These are phyloP conservation scores for Dusona sp. DNA, from an alignment of 2,888 invertebrate species.

Conservation along the genomic window DNA sequence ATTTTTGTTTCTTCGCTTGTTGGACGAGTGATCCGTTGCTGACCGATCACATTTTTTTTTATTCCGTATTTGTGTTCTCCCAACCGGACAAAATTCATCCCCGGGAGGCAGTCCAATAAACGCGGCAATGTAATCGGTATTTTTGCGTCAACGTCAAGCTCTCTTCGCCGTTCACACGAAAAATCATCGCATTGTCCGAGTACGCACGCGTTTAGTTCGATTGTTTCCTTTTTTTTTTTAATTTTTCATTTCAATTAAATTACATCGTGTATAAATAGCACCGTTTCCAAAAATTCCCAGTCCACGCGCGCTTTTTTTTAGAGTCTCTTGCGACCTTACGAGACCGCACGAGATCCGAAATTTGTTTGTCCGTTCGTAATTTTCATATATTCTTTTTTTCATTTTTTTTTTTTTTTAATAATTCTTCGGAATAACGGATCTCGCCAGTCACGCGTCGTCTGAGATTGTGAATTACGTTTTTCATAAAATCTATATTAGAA, in stretches of 20 bases:
- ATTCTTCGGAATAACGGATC: conserved; percentile 28
- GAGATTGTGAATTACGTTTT: conserved; percentile 54
- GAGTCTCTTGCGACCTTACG: conserved; percentile 19
- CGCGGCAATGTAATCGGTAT: conserved; percentile 55
- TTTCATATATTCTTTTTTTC: neutral
- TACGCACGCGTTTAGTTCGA: neutral
- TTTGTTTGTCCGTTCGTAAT: neutral
- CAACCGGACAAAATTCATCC: neutral
- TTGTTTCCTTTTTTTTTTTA: neutral
- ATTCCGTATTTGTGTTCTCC: neutral
- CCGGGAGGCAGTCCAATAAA: neutral
- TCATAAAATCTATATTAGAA: conserved; percentile 82
- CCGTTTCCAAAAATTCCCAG: conserved; percentile 71
- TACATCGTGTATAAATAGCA: conserved; percentile 67
- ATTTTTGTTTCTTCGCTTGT: conserved; percentile 56
- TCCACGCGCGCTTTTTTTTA: conserved; percentile 55
- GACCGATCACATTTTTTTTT: conserved; percentile 52
- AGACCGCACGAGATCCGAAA: conserved; percentile 77
- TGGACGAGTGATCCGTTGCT: conserved; percentile 52
- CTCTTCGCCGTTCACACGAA: conserved; percentile 8
- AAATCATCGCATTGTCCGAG: conserved; percentile 12
- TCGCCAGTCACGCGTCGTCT: conserved; percentile 13
- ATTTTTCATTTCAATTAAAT: conserved; percentile 45
- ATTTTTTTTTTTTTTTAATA: conserved; percentile 8
- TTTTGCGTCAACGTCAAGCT: conserved; percentile 21